Conservation (phyloP, 2,888 invertebrate species). For the Dynastes maya region DNA sequence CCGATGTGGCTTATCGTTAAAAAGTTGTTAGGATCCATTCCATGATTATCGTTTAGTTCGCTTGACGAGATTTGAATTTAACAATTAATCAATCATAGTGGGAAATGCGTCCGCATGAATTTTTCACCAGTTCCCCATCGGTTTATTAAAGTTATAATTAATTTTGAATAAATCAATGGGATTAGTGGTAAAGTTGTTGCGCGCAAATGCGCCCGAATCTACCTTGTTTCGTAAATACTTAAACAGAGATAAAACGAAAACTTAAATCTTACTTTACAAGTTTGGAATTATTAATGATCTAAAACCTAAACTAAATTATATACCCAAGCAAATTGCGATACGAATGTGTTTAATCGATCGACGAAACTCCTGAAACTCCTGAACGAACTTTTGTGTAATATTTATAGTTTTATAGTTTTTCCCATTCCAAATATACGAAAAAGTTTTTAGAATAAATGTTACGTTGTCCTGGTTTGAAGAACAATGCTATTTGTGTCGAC, state of each 20-base stretch:
- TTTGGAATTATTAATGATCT: slow-evolving; percentile 2
- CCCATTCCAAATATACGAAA: too few relatives aligned
- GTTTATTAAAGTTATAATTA: slow-evolving; percentile 36
- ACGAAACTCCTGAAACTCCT: too few relatives aligned
- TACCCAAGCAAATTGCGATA: too few relatives aligned
- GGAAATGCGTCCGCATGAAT: background rate
- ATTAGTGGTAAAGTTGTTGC: slow-evolving; percentile 5
- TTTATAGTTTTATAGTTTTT: too few relatives aligned
- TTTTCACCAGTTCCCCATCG: slow-evolving; percentile 1
- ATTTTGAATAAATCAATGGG: slow-evolving; percentile 26
- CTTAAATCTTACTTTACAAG: slow-evolving; percentile 13
- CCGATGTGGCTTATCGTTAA: background rate
- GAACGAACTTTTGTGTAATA: too few relatives aligned
- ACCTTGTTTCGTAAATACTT: too few relatives aligned
- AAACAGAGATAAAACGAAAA: slow-evolving; percentile 3
- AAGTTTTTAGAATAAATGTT: too few relatives aligned
- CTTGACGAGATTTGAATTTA: slow-evolving; percentile 9
- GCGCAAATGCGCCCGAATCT: background rate
- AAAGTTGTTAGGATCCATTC: slow-evolving; percentile 7
- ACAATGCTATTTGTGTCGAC: too few relatives aligned
- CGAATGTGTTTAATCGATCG: too few relatives aligned
- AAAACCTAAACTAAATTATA: too few relatives aligned
- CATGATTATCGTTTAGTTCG: background rate
- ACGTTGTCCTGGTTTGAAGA: too few relatives aligned
- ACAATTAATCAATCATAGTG: slow-evolving; percentile 11